Percentiles rank a stretch among this genome's conserved stretches.
Evolutionary conservation across 2,888 invertebrate genomes (phyloP).

Genomic region (Dicyrtomina minuta): DNA sequence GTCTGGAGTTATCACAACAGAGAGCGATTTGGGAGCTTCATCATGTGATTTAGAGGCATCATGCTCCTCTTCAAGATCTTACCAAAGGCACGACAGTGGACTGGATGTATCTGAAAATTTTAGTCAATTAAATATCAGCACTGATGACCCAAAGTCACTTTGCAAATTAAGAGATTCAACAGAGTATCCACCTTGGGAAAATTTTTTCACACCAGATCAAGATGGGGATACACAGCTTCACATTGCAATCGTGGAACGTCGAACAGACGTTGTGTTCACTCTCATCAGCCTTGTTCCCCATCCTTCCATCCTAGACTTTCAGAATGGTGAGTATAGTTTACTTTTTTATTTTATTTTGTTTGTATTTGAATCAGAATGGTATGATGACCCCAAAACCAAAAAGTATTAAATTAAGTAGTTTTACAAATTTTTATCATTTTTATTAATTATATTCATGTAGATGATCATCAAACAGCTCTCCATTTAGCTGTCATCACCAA

Average conservation of each 20-base stretch:
- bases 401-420: background rate
- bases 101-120: constrained; percentile 59
- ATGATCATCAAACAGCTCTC: constrained; percentile 65
- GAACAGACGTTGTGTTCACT: constrained; percentile 70
- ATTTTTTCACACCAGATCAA: constrained; percentile 74
- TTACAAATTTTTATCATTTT: background rate
- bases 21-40: constrained; percentile 48
- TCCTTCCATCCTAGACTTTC: constrained; percentile 73
- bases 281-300: constrained; percentile 77
- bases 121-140: constrained; percentile 48
- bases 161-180: constrained; percentile 19
- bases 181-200: constrained; percentile 61
- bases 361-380: background rate
- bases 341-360: constrained; percentile 54
- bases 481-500: constrained; percentile 80
- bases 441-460: constrained; percentile 24
- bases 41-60: constrained; percentile 45
- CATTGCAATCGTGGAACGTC: constrained; percentile 76
- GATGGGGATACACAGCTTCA: constrained; percentile 90
- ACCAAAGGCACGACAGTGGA: constrained; percentile 66
- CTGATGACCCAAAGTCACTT: constrained; percentile 30
- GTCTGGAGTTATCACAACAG: constrained; percentile 49
- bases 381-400: no score
- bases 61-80: constrained; percentile 33
- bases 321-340: constrained; percentile 72